These are phyloP conservation scores for Serripes groenlandicus DNA, from an alignment of 2,888 invertebrate genomes.

Conservation along the genomic window DNA sequence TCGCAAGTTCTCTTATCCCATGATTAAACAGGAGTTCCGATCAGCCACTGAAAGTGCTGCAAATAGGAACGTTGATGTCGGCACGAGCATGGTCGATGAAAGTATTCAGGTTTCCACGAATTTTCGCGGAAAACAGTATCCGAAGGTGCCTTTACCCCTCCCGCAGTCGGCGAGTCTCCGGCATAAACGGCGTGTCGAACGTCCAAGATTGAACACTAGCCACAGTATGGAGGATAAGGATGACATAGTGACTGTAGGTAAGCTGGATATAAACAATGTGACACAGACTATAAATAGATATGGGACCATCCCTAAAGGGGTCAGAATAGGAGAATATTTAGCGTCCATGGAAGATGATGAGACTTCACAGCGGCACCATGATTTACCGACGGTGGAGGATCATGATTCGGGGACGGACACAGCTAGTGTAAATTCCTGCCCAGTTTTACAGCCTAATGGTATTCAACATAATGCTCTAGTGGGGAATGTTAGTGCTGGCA, in stretches of 20 bases:
- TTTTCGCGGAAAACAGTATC: constrained; percentile 73
- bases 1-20: constrained; percentile 71
- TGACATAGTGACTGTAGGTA: constrained; percentile 90
- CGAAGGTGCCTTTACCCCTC: constrained; percentile 81
- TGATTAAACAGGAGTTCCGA: constrained; percentile 68
- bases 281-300: constrained; percentile 96
- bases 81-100: constrained; percentile 71
- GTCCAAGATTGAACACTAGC: constrained; percentile 66
- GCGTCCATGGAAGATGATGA: constrained; percentile 91
- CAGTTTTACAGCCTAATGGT: constrained; percentile 58
- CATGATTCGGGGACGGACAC: constrained; percentile 83
- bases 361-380: constrained; percentile 71
- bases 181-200: constrained; percentile 70
- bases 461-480: constrained; percentile 40
- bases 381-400: constrained; percentile 76
- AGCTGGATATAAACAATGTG: constrained; percentile 97
- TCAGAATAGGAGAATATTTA: constrained; percentile 97
- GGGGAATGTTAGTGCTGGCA: constrained; percentile 10
- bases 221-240: constrained; percentile 68
- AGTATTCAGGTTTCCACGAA: constrained; percentile 64
- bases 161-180: constrained; percentile 75
- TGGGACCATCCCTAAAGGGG: constrained; percentile 98
- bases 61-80: constrained; percentile 71
- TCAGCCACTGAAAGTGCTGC: constrained; percentile 53
- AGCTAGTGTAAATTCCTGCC: constrained; percentile 80